These are phyloP conservation scores for Lordiphosa fenestrarum DNA, from an alignment of 2,888 invertebrate species.

Conservation along the genomic window DNA sequence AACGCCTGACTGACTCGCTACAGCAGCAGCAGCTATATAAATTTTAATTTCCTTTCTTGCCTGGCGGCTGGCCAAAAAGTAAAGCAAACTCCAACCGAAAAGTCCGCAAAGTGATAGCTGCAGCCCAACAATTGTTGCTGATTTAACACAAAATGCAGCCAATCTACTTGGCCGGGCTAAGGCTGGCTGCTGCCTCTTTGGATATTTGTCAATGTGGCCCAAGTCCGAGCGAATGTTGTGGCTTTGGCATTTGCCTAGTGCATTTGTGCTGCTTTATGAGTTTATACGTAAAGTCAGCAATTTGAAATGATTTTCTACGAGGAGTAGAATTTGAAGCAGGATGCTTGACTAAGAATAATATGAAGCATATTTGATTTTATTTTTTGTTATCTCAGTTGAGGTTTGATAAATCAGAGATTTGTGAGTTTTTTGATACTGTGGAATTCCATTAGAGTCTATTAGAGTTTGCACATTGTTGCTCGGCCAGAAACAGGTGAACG, in stretches of 20 bases:
- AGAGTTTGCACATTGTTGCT: no score
- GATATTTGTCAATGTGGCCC: slow-evolving; percentile 61
- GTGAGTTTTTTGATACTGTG: no score
- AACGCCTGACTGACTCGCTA: slow-evolving; percentile 36
- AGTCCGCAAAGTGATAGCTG: slow-evolving; percentile 53
- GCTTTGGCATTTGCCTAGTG: slow-evolving; percentile 15
- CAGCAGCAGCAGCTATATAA: slow-evolving; percentile 58
- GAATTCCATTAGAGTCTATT: no score
- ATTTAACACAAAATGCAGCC: slow-evolving; percentile 69
- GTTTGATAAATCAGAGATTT: no score
- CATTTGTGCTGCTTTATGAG: no score
- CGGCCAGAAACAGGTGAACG: no score
- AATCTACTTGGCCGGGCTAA: slow-evolving; percentile 37
- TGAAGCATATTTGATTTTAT: no score
- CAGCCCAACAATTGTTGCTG: slow-evolving; percentile 66
- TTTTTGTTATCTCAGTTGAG: no score
- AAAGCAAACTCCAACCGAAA: slow-evolving; percentile 29
- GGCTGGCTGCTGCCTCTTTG: slow-evolving; percentile 34
- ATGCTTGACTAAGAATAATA: no score
- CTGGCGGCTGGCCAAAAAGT: slow-evolving; percentile 57
- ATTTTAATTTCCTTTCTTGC: slow-evolving; percentile 62
- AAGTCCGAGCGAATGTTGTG: slow-evolving; percentile 34
- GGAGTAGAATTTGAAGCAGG: no score
- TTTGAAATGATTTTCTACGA: no score
- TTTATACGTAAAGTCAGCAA: no score